Evolutionary conservation across 2,888 invertebrate genomes (phyloP).

Genomic region (Troides aeacus): DNA sequence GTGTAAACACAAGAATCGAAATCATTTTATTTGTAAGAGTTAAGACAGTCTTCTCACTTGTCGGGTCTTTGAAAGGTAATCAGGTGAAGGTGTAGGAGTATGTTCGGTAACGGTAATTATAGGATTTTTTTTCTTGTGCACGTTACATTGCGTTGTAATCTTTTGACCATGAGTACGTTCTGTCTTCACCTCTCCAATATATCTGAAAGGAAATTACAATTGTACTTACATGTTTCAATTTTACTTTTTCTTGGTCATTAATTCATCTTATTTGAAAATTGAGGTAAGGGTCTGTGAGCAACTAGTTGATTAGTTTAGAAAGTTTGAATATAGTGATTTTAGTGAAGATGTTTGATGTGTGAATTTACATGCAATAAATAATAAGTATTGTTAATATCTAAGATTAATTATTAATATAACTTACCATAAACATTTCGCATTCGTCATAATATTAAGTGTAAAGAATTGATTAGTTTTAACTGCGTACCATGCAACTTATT

Average conservation of each 20-base stretch:
- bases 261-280: too few species aligned
- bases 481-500: conserved; percentile 11
- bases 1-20: neutral
- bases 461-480: neutral
- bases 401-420: neutral
- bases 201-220: conserved; percentile 70
- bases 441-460: neutral
- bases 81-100: conserved; percentile 94
- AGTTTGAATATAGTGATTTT: too few species aligned
- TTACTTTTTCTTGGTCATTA: too few species aligned
- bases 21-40: neutral
- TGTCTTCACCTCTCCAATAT: conserved; percentile 84
- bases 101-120: conserved; percentile 98
- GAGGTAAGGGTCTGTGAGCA: too few species aligned
- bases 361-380: too few species aligned
- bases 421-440: neutral
- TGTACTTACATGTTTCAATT: too few species aligned
- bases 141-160: conserved; percentile 67
- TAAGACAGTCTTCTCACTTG: conserved; percentile 55
- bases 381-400: neutral
- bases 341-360: too few species aligned
- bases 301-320: too few species aligned
- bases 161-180: conserved; percentile 80
- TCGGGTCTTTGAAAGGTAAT: conserved; percentile 86
- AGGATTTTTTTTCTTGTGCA: conserved; percentile 90